Evolutionary conservation across 53 echinoderm and acorn worm genomes (phyloP), one percentile per base, ranked within the genome.

Genomic region (Holothuria leucospilota): DNA sequence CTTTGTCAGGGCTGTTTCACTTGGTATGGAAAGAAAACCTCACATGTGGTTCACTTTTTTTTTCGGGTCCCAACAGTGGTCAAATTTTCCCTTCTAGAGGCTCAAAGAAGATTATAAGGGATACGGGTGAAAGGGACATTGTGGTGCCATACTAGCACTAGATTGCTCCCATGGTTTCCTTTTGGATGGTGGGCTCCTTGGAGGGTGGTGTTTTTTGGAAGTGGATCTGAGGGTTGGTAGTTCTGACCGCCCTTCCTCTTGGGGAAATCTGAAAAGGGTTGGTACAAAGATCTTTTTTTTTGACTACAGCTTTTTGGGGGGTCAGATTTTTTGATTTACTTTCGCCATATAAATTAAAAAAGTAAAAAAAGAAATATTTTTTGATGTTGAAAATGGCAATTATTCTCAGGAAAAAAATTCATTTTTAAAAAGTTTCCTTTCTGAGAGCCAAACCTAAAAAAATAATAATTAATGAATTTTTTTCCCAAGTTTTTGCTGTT

Each of bases 231-330:
- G n/a, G 21, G 85, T 96, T 27, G 96, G 87, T 0, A 68, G 68
- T 2, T 90, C 86, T 8, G 94, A 95, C 72, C 69, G 93, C 62
- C 70, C 95, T 30, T 14, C 95, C 59, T 97, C 97, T 9, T 91
- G 79, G 52, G 97, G 97, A n/a, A n/a, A 2, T 85, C 97, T 14
- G 97, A 97, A 25, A 93, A 87, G n/a, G 88, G 97, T 97, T 52
- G 85, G 88, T 34, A 13, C 29, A 20, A 1, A 18, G 34, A 62
- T 29, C 18, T 60, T 11, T 30, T 12, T n/a, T 38, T 29, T 27
- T 71, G 73, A 51, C 25, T 6, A 20, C 34, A 62, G 41, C 49
- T 4, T 49, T 0, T 2, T 13, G 2, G 49, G 34, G 34, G 34
- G n/a, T n/a, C n/a, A n/a, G 34, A 34, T 34, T n/a, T n/a, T n/a